Percentiles rank a stretch among this genome's conserved stretches.
Conservation (phyloP, 2,797 vertebrate species). For the Anisognathus igniventris region DNA sequence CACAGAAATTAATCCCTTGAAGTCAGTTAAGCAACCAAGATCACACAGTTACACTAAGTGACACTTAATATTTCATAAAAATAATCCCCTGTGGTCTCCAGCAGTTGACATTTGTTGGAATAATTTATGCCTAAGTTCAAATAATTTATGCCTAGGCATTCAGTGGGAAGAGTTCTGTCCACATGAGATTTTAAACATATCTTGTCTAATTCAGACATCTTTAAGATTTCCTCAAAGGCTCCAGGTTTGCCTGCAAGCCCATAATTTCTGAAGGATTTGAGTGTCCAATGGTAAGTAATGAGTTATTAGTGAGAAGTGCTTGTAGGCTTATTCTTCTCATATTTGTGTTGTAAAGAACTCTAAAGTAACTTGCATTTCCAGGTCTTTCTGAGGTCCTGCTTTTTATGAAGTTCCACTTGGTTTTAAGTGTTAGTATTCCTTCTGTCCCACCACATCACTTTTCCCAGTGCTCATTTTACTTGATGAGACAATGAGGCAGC, state of each 20-base stretch:
- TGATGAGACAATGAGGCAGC: background rate
- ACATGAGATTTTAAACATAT: background rate
- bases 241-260: background rate
- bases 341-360: background rate
- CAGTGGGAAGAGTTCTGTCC: background rate
- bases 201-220: background rate
- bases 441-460: background rate
- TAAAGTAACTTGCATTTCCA: background rate
- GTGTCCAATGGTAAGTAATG: background rate
- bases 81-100: background rate
- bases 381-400: background rate
- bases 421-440: background rate
- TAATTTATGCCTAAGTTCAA: slow-evolving; percentile 7
- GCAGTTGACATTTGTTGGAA: background rate
- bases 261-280: background rate
- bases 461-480: background rate
- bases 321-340: background rate
- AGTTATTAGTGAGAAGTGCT: background rate
- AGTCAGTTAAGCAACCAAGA: background rate
- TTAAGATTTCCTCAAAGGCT: background rate
- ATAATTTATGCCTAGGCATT: slow-evolving; percentile 13
- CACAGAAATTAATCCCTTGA: background rate
- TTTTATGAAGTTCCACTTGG: background rate
- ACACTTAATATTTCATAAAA: slow-evolving; percentile 34
- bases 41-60: background rate